phyloP scores from a whole-genome alignment of 2,888 invertebrate genomes.

The Ctenicera cuprea region DNA sequence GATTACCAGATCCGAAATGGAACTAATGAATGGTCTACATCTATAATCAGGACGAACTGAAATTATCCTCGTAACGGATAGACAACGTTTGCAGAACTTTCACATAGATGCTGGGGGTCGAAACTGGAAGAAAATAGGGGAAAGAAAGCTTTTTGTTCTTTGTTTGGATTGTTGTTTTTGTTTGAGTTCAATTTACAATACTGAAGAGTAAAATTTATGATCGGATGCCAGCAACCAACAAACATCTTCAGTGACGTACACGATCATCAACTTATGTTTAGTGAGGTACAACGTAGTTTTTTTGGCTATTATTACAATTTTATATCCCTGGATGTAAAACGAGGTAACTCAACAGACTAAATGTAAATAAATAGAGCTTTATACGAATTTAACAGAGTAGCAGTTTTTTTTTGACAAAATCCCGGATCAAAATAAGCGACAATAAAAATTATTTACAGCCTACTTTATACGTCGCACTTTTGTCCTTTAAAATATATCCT shows the following conservation, averaged over 20 bases:
- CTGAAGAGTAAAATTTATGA: no score
- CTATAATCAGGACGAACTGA: constrained; percentile 33
- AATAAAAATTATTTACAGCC: constrained; percentile 25
- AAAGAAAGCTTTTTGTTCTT: not conserved
- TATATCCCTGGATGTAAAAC: no score
- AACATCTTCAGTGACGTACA: no score
- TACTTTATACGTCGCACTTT: constrained; percentile 4
- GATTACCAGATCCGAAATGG: constrained; percentile 48
- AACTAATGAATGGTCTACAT: constrained; percentile 47
- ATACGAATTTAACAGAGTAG: not conserved
- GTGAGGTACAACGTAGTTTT: no score
- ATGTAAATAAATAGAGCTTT: constrained; percentile 7
- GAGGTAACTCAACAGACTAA: not conserved
- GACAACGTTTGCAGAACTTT: constrained; percentile 15
- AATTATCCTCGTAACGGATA: constrained; percentile 34
- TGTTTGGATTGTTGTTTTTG: no score
- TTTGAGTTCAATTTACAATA: no score
- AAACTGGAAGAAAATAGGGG: not conserved
- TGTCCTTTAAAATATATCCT: constrained; percentile 15
- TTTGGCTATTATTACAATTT: no score
- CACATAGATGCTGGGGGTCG: constrained; percentile 5
- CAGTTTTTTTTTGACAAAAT: not conserved
- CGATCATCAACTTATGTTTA: no score
- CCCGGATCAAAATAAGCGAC: constrained; percentile 22
- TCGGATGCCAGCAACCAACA: no score